Evolutionary conservation across 2,113 vertebrate genomes (phyloP).

Genomic region (Daphoenositta chrysoptera): DNA sequence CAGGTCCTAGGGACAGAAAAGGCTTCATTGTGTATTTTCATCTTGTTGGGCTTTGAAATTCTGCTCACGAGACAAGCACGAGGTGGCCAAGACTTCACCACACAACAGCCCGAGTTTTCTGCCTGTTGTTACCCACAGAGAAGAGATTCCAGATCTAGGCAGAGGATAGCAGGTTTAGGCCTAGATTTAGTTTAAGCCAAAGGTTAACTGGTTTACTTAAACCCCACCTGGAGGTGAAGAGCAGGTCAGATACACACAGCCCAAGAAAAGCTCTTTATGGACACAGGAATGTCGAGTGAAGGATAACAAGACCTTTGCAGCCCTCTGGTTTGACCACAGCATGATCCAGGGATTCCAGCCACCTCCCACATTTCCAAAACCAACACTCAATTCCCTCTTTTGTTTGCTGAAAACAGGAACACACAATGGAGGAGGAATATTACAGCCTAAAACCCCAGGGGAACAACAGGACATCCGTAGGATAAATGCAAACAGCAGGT

Average conservation of each 20-base stretch:
- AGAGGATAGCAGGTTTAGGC: neutral
- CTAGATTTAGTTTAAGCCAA: neutral
- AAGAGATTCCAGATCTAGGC: neutral
- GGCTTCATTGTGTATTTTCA: neutral
- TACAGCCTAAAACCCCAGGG: neutral
- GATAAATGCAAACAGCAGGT: neutral
- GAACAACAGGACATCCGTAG: accelerated
- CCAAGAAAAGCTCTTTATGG: neutral
- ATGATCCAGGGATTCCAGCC: neutral
- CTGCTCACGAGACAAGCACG: neutral
- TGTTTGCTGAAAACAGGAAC: neutral
- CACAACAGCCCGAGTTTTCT: neutral
- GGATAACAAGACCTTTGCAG: neutral
- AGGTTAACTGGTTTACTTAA: neutral
- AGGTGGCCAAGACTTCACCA: neutral
- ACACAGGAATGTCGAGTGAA: neutral
- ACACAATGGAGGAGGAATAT: accelerated
- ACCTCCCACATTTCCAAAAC: neutral
- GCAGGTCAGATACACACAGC: neutral
- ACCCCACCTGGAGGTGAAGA: neutral
- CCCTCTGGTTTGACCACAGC: neutral
- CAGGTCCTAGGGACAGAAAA: neutral
- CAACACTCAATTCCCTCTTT: accelerated
- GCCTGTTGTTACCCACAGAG: neutral
- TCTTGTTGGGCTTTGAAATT: neutral